Evolutionary conservation across 2,113 vertebrate genomes (phyloP), one percentile per base, ranked within the genome.

Genomic region (Solenodon paradoxus): DNA sequence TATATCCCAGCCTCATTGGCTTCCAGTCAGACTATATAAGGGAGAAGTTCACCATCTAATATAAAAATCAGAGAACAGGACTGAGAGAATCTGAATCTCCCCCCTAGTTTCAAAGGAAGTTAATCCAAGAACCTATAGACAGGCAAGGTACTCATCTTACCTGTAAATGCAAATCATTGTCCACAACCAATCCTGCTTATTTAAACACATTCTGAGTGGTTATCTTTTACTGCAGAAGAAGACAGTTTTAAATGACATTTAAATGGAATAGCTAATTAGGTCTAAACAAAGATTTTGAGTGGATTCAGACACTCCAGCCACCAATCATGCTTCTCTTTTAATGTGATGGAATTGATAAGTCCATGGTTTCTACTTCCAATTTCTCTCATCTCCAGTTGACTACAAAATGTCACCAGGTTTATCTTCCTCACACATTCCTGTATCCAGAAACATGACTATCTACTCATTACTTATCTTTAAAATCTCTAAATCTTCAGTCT

Each of bases 211-310:
- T 74, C 55, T 69, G 9, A 89, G 45, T 77, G 68, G 49, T 88
- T 57, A 79, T 89, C 17, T 81, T 80, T 88, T 96, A 72, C 74
- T 40, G 61, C 13, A 75, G 59, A 55, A 69, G n/a, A 87, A 80
- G 66, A 55, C 30, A 94, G 94, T 88, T 92, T 89, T 59, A 90
- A 84, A 85, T 88, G 71, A 80, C 77, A 90, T 87, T 95, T 92
- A 74, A 92, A 89, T 26, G 71, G 63, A 90, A 90, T 61, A 81
- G 22, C 87, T 68, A 49, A 83, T 17, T 26, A 16, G 1, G 10
- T 35, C 61, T 72, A 69, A 75, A 51, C 38, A 69, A 94, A 93
- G 68, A 66, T 59, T 94, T 91, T 75, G 47, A 92, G 80, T 71
- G 64, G 64, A 83, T 24, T 92, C 24, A 47, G 66, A 86, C 81